These are phyloP conservation scores for Momotus momota DNA, from an alignment of 2,797 vertebrate species.

Conservation along the genomic window DNA sequence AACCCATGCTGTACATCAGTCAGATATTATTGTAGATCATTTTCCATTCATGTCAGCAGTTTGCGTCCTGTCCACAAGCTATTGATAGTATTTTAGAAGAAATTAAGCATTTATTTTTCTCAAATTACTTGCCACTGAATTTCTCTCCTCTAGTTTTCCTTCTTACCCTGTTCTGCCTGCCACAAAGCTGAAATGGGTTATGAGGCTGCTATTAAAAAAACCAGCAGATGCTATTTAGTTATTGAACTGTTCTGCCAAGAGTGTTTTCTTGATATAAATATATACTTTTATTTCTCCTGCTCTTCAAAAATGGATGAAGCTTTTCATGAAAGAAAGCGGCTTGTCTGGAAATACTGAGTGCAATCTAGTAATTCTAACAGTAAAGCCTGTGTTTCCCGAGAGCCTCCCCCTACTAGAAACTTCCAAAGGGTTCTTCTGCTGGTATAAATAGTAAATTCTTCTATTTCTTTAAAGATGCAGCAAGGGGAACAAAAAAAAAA, in stretches of 20 bases:
- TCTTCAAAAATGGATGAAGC: neutral
- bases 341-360: conserved; percentile 19
- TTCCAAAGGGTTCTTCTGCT: conserved; percentile 33
- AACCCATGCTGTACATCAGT: neutral
- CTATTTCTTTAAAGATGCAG: neutral
- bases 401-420: neutral
- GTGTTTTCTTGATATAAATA: conserved; percentile 29
- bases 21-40: neutral
- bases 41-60: conserved; percentile 11
- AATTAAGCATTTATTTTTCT: conserved; percentile 6
- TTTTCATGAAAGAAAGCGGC: conserved; percentile 1
- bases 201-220: conserved; percentile 20
- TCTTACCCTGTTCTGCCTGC: conserved; percentile 30
- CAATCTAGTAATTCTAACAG: conserved; percentile 41
- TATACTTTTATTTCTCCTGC: neutral
- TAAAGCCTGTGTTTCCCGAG: conserved; percentile 16
- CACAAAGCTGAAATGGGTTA: neutral
- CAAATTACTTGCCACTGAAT: neutral
- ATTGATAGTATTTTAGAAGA: neutral
- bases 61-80: neutral
- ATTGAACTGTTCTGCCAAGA: neutral
- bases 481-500: accelerated
- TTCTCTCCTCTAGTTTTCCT: conserved; percentile 26
- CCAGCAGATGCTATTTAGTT: conserved; percentile 40
- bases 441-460: conserved; percentile 15